Evolutionary conservation across 2,888 invertebrate genomes (phyloP), one percentile per base, ranked within the genome.

Genomic region (Drosophila mayaguana): DNA sequence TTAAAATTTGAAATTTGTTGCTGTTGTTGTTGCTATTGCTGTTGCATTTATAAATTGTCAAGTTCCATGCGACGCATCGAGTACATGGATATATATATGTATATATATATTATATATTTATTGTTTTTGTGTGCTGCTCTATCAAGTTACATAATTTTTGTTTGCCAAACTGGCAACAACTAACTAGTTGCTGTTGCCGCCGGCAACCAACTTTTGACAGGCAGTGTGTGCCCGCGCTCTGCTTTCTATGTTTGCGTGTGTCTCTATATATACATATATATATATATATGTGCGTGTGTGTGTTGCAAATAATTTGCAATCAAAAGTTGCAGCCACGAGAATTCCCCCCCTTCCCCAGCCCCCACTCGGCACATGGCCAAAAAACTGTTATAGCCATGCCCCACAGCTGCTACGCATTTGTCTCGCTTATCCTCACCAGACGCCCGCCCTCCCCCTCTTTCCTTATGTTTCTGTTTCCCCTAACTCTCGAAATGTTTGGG

Each of bases 271-370:
- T n/a, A n/a, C n/a, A n/a, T n/a, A n/a, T n/a, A n/a, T n/a, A n/a
- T n/a, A n/a, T n/a, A n/a, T n/a, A n/a, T n/a, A n/a, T n/a, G n/a
- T n/a, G n/a, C n/a, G n/a, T 78, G 46, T 73, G 63, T 74, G 73
- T 78, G 74, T 60, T 72, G 70, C 88, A 85, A 84, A 85, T 88
- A 88, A 84, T 88, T 85, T 85, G 84, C 84, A 84, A 84, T 84
- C 86, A 84, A 88, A 84, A 84, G 79, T 84, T 84, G 80, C 86
- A 73, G 62, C 66, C 57, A 87, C 67, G 64, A 62, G 75, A 73
- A 75, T 60, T 70, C 48, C 7, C 8, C 28, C 28, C 28, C 28
- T 7, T 1, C 7, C 28, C 7, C 28, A n/a, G 28, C 18, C 28
- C n/a, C 14, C 63, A 46, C 63, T 68, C 61, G 25, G 28, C 53